These are phyloP conservation scores for Lycaena phlaeas DNA, from an alignment of 2,888 invertebrate species.

Conservation along the genomic window DNA sequence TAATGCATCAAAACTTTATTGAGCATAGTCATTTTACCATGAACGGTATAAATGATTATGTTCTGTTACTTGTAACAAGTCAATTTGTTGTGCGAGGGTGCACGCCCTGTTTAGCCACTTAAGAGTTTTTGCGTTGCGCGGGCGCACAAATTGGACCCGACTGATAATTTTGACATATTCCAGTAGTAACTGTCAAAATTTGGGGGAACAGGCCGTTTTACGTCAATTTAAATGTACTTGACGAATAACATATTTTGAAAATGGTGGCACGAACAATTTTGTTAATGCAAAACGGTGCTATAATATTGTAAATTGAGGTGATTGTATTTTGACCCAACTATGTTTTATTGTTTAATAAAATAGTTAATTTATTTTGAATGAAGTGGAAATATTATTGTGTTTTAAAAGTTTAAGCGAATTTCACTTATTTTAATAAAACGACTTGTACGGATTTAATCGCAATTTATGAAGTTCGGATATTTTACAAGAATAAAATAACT, in stretches of 20 bases:
- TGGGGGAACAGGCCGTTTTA: constrained; percentile 48
- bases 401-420: no score
- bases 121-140: constrained; percentile 49
- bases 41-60: constrained; percentile 28
- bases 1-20: constrained; percentile 12
- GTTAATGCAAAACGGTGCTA: no score
- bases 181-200: constrained; percentile 58
- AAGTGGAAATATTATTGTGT: no score
- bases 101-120: constrained; percentile 43
- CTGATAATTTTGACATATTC: constrained; percentile 70
- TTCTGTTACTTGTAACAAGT: constrained; percentile 51
- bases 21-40: constrained; percentile 21
- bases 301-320: no score
- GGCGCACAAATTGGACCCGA: constrained; percentile 56
- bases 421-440: no score
- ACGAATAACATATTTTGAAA: constrained; percentile 32
- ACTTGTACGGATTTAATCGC: no score
- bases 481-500: no score
- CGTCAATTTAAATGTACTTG: constrained; percentile 50
- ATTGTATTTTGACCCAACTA: no score
- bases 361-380: no score
- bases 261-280: no score
- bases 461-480: no score
- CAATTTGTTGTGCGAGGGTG: constrained; percentile 43
- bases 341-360: no score